phyloP scores from a whole-genome alignment of 2,113 vertebrate species.

The Ranitomeya imitator region DNA sequence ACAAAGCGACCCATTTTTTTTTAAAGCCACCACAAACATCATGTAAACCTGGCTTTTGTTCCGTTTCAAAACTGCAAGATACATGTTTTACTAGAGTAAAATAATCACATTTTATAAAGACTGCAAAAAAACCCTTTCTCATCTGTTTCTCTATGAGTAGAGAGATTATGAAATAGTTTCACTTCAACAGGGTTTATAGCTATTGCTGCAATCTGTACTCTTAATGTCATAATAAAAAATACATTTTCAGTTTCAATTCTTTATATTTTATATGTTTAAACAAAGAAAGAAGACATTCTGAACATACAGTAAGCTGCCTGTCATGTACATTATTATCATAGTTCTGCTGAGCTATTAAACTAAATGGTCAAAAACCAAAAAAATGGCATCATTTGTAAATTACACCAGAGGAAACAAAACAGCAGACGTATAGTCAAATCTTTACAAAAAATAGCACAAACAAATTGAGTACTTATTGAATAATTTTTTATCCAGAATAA shows the following conservation, averaged over 20 bases:
- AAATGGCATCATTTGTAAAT: too few relatives aligned
- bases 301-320: too few relatives aligned
- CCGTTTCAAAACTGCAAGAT: neutral
- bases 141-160: neutral
- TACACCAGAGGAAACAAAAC: too few relatives aligned
- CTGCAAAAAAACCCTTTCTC: neutral
- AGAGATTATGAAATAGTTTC: constrained; percentile 32
- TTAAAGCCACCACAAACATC: too few relatives aligned
- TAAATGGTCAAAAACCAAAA: too few relatives aligned
- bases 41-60: neutral
- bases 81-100: neutral
- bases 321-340: too few relatives aligned
- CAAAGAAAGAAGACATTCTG: neutral
- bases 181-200: neutral
- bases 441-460: too few relatives aligned
- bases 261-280: neutral
- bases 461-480: too few relatives aligned
- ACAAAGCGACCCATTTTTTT: too few relatives aligned
- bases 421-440: too few relatives aligned
- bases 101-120: neutral
- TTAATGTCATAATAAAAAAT: neutral
- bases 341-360: too few relatives aligned
- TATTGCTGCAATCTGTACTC: constrained; percentile 6
- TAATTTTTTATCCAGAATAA: too few relatives aligned
- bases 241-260: constrained; percentile 24